phyloP scores from a whole-genome alignment of 2,888 invertebrate species.

The Andrena fulva region DNA sequence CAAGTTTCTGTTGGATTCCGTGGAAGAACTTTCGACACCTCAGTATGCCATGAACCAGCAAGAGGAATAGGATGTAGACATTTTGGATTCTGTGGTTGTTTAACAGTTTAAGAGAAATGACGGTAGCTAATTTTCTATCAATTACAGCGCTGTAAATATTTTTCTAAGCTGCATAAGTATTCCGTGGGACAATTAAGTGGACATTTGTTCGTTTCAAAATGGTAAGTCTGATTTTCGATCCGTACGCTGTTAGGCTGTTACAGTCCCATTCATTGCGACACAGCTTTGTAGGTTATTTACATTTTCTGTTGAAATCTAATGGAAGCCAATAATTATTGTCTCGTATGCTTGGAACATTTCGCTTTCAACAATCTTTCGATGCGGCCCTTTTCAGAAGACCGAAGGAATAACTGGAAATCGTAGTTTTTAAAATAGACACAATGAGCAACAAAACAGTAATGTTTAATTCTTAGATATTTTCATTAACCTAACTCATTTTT shows the following conservation, averaged over 20 bases:
- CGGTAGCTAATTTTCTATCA: conserved; percentile 50
- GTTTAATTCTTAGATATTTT: neutral
- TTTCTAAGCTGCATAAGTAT: conserved; percentile 41
- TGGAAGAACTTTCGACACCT: neutral
- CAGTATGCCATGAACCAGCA: conserved; percentile 18
- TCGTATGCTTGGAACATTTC: neutral
- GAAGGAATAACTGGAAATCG: conserved; percentile 3
- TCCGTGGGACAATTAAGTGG: conserved; percentile 3
- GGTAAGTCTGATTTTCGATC: conserved; percentile 49
- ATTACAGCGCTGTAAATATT: conserved; percentile 38
- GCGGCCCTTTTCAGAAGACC: neutral
- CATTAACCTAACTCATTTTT: neutral
- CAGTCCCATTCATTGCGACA: neutral
- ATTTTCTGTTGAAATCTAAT: conserved; percentile 32
- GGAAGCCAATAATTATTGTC: conserved; percentile 19
- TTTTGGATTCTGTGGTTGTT: conserved; percentile 53
- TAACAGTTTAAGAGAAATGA: conserved; percentile 46
- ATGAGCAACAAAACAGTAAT: neutral
- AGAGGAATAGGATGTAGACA: conserved; percentile 43
- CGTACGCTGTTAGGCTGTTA: neutral
- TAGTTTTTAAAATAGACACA: neutral
- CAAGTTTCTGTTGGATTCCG: conserved; percentile 10
- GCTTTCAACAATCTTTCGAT: neutral
- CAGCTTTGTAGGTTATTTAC: conserved; percentile 44
- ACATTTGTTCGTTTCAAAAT: conserved; percentile 46